These are phyloP conservation scores for Metallyticus violacea DNA, from an alignment of 2,888 invertebrate genomes.

Conservation along the genomic window DNA sequence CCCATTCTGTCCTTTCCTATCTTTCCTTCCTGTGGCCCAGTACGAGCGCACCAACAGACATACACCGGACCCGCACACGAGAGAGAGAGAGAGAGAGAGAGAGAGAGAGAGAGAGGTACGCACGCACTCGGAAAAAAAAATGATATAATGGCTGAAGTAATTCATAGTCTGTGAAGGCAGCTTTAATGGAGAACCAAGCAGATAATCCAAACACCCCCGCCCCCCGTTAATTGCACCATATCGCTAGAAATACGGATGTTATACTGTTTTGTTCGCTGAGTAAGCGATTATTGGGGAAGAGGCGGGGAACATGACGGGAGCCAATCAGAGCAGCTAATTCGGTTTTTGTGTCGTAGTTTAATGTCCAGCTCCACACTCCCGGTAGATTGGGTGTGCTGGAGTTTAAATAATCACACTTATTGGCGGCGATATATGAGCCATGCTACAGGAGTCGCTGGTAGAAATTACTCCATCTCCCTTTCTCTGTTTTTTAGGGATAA, in stretches of 20 bases:
- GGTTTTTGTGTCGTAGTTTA: constrained; percentile 19
- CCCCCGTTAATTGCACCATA: not conserved
- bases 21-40: not conserved
- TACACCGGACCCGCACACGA: too few species aligned
- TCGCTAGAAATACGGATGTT: not conserved
- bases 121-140: not conserved
- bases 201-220: not conserved
- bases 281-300: constrained; percentile 19
- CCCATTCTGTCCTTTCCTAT: not conserved
- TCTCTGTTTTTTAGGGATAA: not conserved
- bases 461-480: not conserved
- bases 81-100: too few species aligned
- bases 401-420: constrained; percentile 8
- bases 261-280: constrained; percentile 4
- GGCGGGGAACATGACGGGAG: not conserved
- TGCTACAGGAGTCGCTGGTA: not conserved
- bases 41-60: not conserved
- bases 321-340: constrained; percentile 21
- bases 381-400: not conserved
- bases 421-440: not conserved
- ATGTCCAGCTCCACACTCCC: not conserved
- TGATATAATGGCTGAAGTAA: not conserved
- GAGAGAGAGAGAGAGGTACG: too few species aligned
- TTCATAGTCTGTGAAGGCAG: not conserved
- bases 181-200: not conserved